Base-by-base conservation (phyloP, 2,888 invertebrate genomes). In the Sinhomidia bicolor region DNA sequence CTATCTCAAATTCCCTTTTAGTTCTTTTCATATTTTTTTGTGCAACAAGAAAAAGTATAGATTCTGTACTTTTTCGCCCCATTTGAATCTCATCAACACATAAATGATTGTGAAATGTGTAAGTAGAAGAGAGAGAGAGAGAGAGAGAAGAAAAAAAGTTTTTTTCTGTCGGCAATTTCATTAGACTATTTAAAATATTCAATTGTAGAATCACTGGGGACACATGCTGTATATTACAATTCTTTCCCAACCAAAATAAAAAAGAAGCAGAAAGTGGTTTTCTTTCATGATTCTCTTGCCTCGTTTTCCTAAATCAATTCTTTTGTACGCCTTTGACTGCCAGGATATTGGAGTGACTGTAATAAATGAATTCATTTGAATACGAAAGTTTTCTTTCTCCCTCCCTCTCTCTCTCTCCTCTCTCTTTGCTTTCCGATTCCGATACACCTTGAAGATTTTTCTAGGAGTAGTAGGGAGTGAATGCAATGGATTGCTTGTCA, bases 1-100 rank as follows among this genome's bases (percentile, higher is more conserved):
- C 82, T 82, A 82, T 81, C 78, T 51, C 68, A 82, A 60, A 82
- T 78, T 88, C 87, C 87, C 78, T 82, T 65, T 20, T 12, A 74
- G 47, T 54, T 32, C 41, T 47, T 6, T 2, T 65, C 51, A 17
- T 60, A 29, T 23, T 65, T 78, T 78, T 57, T 1, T 78, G 65
- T n/a, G n/a, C n/a, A n/a, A n/a, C 36, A 17, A 47, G 76, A 76
- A 78, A 60, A 60, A 20, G 4, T 68, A 23, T 41, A 62, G 12
- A 54, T 80, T 32, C 54, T 47, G 47, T 54, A 32, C 47, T 74
- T 62, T 85, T 62, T 78, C 54, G 0, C 23, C 88, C 65, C 88
- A 89, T 89, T 89, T 89, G 81, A 89, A 85, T 89, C 89, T 76
- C 85, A 85, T 89, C 89, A 85, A 26, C 26, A 54, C 68, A 82